Base-by-base conservation (phyloP, 2,113 vertebrate species). In the Cyprinus carpio region DNA sequence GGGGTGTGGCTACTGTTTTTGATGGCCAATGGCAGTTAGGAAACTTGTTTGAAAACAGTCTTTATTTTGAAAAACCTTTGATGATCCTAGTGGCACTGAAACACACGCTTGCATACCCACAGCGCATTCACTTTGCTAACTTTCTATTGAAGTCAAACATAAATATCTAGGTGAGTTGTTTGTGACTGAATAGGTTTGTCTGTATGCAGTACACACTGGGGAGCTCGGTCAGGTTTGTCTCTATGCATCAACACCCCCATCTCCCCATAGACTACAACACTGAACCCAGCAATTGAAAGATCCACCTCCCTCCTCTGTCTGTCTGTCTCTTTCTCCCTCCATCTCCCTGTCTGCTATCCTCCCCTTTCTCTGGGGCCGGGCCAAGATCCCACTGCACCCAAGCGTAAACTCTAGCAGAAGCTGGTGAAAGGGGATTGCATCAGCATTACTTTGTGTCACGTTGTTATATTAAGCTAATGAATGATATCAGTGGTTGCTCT, bases 231-330 rank as follows among this genome's bases (percentile, higher is more conserved):
- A 85, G 51, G 83, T 85, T 85, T 85, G 74, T 79, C 62, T 54
- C 76, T 46, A 92, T 91, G 86, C 90, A 87, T 90, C 87, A 87
- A 89, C 77, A 91, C 75, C 85, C 82, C 84, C 90, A 90, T 87
- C 56, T 80, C 77, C 87, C 92, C 84, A 56, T 67, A 75, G 76
- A 64, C 43, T 25, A 56, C 84, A 89, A 89, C 90, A 92, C 82
- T 82, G 88, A 92, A 91, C 91, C 92, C 90, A 92, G 91, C 92
- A 92, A 92, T 90, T 90, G 89, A 76, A 83, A 90, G 87, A 85
- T 90, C 87, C 89, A 89, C 91, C 90, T 90, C 90, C 91, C 91
- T 88, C 88, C 69, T 62, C 82, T 75, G 40, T 43, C 9, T 43
- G 75, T 85, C 83, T 83, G 75, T 75, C 85, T 85, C 74, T 67